Evolutionary conservation across 2,888 invertebrate species (phyloP), one percentile per base, ranked within the genome.

Genomic region (Chrysotoxum bicinctum): DNA sequence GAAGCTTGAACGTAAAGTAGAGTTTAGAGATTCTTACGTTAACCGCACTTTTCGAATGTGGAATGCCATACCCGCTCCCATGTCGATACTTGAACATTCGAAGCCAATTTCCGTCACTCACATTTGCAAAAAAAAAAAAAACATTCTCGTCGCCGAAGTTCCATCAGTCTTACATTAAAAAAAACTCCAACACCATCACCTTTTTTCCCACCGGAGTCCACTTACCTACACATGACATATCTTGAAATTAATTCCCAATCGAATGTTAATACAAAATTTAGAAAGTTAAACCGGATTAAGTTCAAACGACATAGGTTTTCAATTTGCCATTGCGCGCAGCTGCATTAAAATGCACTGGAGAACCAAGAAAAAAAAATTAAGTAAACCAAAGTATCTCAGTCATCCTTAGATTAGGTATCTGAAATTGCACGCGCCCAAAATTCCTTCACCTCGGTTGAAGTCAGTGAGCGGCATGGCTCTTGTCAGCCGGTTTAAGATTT

Each of bases 401-500:
- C 78, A 64, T 73, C 54, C 62, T 14, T 5, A 56, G 54, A 64
- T 74, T 62, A n/a, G n/a, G n/a, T n/a, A 84, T 84, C 75, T 84
- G 21, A 60, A 68, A 72, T 48, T 84, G 84, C 80, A 79, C 80
- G 80, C 74, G 84, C 79, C 84, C 79, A 72, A 68, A 62, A 79
- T 66, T 60, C 75, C 70, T 66, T 21, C 52, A 43, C 64, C 43
- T 40, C 40, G 52, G 10, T 30, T 8, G n/a, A 26, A 26, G 43
- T 37, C 12, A 23, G n/a, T 3, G 10, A 35, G 6, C 19, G 19
- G 32, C 19, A 1, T 23, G 45, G 62, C 19, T 62, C n/a, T n/a
- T n/a, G n/a, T 43, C 60, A 76, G 75, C 84, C 84, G 84, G 84
- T 80, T 80, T 75, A 35, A 84, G 84, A 84, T 84, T 78, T 83